Percentiles rank a stretch among this genome's conserved stretches.
phyloP scores from a whole-genome alignment of 92 coral and sea anemone genomes.

The Epizoanthus fatuus region DNA sequence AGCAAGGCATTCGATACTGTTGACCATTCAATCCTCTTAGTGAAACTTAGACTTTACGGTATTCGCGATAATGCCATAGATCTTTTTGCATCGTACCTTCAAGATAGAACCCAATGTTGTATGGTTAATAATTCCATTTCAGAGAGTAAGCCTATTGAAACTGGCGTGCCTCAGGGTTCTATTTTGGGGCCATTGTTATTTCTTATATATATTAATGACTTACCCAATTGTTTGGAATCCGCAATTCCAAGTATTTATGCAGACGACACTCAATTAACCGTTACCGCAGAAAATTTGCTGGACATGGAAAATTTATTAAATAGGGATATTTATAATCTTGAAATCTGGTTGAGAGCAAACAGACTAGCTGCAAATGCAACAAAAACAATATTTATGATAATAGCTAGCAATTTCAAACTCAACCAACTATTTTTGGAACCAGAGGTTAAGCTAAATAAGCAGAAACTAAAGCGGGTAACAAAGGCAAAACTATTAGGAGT shows the following conservation, averaged over 20 bases:
- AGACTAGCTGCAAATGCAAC: conserved; percentile 2
- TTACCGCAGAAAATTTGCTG: neutral
- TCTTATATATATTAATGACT: conserved; percentile 5
- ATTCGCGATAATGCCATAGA: neutral
- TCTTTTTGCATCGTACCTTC: conserved; percentile 5
- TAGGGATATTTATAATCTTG: neutral
- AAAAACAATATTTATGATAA: neutral
- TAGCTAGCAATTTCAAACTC: neutral
- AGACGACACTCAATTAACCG: conserved; percentile 14
- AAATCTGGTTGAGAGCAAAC: conserved; percentile 3
- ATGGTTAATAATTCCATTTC: neutral
- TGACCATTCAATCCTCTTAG: neutral
- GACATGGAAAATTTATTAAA: too few species aligned
- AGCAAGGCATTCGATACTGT: neutral
- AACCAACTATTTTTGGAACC: neutral
- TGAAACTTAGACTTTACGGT: neutral
- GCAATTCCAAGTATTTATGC: neutral
- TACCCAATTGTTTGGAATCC: neutral
- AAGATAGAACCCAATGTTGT: conserved; percentile 20
- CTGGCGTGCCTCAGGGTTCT: conserved; percentile 20
- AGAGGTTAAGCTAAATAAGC: too few species aligned
- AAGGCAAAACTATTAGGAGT: conserved; percentile 20
- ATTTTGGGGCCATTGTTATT: conserved; percentile 7
- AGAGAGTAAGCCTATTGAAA: neutral
- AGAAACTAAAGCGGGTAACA: conserved; percentile 11